These are phyloP conservation scores for Eupithecia pulchellata DNA, from an alignment of 2,888 invertebrate genomes.

Conservation along the genomic window DNA sequence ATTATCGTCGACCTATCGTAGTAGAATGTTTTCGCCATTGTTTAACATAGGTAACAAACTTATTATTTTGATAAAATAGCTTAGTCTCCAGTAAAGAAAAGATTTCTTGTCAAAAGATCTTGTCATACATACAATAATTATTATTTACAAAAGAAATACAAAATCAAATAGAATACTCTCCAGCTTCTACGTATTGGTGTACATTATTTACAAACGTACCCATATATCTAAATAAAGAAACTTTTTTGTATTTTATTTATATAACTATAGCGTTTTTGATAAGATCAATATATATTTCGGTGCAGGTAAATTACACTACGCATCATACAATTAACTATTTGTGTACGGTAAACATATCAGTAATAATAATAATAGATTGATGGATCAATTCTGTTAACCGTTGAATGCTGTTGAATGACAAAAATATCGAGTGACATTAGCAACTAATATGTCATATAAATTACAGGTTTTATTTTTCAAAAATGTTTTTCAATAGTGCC, in stretches of 20 bases:
- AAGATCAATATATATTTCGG: background rate
- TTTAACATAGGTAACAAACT: too few relatives aligned
- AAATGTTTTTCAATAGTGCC: conserved; percentile 33
- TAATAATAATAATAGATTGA: background rate
- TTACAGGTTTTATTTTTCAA: conserved; percentile 22
- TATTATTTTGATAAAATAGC: background rate
- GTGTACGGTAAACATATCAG: background rate
- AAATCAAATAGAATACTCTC: too few relatives aligned
- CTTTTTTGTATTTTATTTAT: too few relatives aligned
- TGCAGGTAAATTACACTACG: background rate
- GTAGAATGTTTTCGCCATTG: too few relatives aligned
- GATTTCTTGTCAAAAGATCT: background rate
- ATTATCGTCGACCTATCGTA: too few relatives aligned
- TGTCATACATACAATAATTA: background rate
- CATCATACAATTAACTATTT: background rate
- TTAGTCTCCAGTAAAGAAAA: background rate
- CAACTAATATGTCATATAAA: conserved; percentile 27
- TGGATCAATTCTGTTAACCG: background rate
- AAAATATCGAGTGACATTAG: conserved; percentile 14
- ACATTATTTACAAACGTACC: too few relatives aligned
- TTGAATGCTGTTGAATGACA: background rate
- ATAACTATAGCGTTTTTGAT: background rate
- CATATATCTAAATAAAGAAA: too few relatives aligned
- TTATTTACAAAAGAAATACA: too few relatives aligned
- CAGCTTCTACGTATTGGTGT: too few relatives aligned